Base-by-base conservation (phyloP, 2,797 vertebrate genomes). In the Taenioides sp. region DNA sequence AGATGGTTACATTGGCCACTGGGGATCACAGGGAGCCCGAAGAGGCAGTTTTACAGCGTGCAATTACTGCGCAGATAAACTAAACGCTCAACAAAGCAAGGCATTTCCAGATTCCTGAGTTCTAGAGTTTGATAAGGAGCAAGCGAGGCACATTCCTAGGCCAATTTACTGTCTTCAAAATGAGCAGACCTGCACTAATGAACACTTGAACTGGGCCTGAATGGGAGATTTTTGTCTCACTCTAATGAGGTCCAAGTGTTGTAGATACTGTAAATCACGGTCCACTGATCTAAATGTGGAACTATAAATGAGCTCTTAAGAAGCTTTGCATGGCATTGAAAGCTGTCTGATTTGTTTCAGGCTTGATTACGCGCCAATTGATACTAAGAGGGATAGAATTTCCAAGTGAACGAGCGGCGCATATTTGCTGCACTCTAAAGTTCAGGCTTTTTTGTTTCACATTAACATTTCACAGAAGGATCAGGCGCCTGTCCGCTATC, bases 1-100 rank as follows among this genome's bases (percentile, higher is more conserved):
- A 92, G 91, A 92, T 92, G 91, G 90, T 83, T 89, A 85, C 89
- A 86, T 84, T 89, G 90, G 87, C 86, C 90, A 86, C 84, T 88
- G 76, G 91, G 88, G 87, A 92, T 86, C 81, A 72, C 77, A 80
- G 86, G 85, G 83, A 88, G 80, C 85, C 85, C 78, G 71, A 77
- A 85, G 86, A 90, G 84, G 89, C 82, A 82, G 84, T 91, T 92
- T 91, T 90, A 92, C 91, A 90, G 88, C 83, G 84, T 85, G 87
- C 87, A 92, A 92, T 92, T 91, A 92, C 49, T 55, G 80, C 69
- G 85, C 80, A 90, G 91, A 91, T 92, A 92, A 91, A 88, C 83
- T 87, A 86, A 89, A 86, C 76, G 76, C 78, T 90, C 86, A 90
- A 91, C 88, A 92, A 92, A 90, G 90, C 79, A 67, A 88, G 87